Evolutionary conservation across 2,113 vertebrate genomes (phyloP), one percentile per base, ranked within the genome.

Genomic region (Phyllostomus discolor): DNA sequence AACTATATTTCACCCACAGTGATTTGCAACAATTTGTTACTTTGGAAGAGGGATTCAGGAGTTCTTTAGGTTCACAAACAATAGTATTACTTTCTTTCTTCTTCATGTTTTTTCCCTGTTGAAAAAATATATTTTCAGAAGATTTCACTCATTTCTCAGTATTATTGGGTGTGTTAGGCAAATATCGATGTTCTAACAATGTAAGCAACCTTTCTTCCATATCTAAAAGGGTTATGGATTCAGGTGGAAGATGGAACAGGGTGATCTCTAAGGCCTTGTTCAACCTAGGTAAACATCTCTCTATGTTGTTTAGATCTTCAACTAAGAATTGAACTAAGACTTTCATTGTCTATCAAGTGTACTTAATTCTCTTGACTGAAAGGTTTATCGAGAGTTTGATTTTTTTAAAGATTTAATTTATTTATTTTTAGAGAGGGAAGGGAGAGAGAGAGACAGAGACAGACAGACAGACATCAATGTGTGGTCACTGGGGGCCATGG

Each of bases 31-130:
- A 94, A 97, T 80, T 72, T 33, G 20, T 82, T 94, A 95, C 88
- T 90, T 41, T 69, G 35, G 82, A 10, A 73, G 79, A 35, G 26
- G 19, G 7, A 76, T 92, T 90, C 95, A 87, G 81, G 81, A 14
- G 83, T 95, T 95, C 50, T 89, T 80, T 85, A 70, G 62, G 76
- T 92, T 87, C 41, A 19, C 28, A 98, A 96, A 78, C 97, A 92
- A 14, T 31, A 52, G 69, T 79, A 22, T 70, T 38, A 7, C 10
- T 1, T 59, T 79, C 89, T 76, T 80, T 80, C 70, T 83, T 90
- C 52, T 80, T 95, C 81, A 38, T 88, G 78, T 75, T 69, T 96
- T 95, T 95, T 64, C 31, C 66, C 95, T 93, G 76, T 88, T 81
- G 70, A 46, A 96, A 96, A 97, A 95, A 89, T 24, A 52, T 19